phyloP scores from a whole-genome alignment of 2,797 vertebrate species.

The Iguana delicatissima region DNA sequence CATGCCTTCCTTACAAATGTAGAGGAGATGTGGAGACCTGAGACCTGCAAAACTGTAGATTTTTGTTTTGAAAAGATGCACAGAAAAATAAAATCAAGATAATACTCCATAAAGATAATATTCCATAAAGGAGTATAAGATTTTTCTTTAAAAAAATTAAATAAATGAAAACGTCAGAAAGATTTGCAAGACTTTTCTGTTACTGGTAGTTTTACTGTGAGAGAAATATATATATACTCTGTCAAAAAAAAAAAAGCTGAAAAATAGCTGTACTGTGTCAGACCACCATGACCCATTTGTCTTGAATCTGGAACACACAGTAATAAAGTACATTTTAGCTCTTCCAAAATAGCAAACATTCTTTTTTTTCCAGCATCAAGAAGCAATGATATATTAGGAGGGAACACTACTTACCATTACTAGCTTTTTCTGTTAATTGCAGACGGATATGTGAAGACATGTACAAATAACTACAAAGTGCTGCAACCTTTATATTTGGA shows the following conservation, averaged over 20 bases:
- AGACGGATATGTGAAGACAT: not conserved
- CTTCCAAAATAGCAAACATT: not conserved
- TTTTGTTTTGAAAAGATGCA: not conserved
- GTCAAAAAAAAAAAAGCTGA: not conserved
- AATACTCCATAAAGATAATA: not conserved
- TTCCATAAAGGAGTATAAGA: not conserved
- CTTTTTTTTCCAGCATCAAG: not conserved
- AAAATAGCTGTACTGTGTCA: not conserved
- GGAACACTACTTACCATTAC: not conserved
- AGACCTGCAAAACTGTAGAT: not conserved
- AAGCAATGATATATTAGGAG: not conserved
- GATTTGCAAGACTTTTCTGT: not conserved
- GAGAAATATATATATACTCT: not conserved
- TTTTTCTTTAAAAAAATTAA: not conserved
- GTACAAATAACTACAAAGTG: too few relatives aligned
- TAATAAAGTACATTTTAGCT: not conserved
- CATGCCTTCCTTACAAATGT: not conserved
- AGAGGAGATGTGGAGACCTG: not conserved
- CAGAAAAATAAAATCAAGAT: not conserved
- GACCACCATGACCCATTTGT: not conserved
- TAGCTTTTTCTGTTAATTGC: not conserved
- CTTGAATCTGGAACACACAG: not conserved
- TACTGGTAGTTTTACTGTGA: not conserved
- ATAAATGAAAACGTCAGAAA: not conserved
- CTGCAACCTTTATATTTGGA: too few relatives aligned